Conservation (phyloP, 2,113 vertebrate genomes). For the Elachura formosa region DNA sequence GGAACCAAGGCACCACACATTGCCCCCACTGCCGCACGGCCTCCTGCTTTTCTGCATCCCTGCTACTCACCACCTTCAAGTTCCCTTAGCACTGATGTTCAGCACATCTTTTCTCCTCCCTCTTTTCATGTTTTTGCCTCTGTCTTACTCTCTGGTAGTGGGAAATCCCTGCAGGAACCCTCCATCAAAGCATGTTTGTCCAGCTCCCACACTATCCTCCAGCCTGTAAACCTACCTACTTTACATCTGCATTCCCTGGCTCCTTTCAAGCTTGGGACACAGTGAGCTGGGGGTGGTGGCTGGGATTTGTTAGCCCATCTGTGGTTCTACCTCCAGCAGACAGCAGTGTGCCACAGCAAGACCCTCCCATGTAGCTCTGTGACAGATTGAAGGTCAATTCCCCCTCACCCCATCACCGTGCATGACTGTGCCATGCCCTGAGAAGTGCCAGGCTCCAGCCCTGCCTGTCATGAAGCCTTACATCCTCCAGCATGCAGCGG, state of each 20-base stretch:
- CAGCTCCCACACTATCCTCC: background rate
- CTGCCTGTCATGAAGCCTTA: background rate
- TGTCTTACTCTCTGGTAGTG: accelerated
- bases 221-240: background rate
- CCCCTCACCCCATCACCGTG: background rate
- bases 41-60: background rate
- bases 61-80: background rate
- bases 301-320: background rate
- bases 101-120: background rate
- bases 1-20: accelerated
- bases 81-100: background rate
- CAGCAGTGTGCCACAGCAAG: background rate
- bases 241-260: accelerated
- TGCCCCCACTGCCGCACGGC: accelerated
- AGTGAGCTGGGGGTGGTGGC: accelerated
- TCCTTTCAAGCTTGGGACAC: background rate
- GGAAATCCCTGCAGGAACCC: background rate
- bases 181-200: background rate
- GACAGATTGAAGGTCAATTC: background rate
- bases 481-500: background rate
- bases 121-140: background rate
- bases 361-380: accelerated
- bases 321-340: background rate
- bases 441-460: background rate
- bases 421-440: background rate